Evolutionary conservation across 2,797 vertebrate genomes (phyloP).

Genomic region (Dendrocincla fuliginosa): DNA sequence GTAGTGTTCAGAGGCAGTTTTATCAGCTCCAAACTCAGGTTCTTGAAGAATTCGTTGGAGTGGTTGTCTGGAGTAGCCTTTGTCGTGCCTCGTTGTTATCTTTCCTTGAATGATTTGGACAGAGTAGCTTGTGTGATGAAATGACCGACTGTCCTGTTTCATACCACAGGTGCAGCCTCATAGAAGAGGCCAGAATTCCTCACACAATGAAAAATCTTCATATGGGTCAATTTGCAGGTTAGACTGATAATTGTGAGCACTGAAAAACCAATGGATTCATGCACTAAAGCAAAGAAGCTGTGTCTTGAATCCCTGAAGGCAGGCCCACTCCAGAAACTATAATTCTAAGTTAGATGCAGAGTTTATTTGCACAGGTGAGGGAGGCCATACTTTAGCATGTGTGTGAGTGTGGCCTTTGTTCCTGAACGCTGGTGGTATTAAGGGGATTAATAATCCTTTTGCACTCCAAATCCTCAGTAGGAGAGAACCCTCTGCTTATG

Average conservation of each 20-base stretch:
- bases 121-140: not conserved
- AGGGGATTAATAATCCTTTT: not conserved
- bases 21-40: not conserved
- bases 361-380: not conserved
- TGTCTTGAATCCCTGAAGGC: not conserved
- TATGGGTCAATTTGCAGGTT: not conserved
- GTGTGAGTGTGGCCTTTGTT: not conserved
- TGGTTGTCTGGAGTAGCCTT: not conserved
- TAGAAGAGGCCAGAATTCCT: not conserved
- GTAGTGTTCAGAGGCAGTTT: not conserved
- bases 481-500: not conserved
- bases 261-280: not conserved
- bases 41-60: not conserved
- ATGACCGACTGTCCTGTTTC: not conserved
- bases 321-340: not conserved
- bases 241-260: not conserved
- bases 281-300: not conserved
- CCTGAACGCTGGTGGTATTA: not conserved
- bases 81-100: not conserved
- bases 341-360: not conserved
- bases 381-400: not conserved
- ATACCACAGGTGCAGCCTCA: not conserved
- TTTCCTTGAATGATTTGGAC: not conserved
- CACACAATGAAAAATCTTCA: not conserved
- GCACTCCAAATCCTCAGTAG: not conserved